phyloP scores from a whole-genome alignment of 2,113 vertebrate genomes.

The Paedocypris sp. region DNA sequence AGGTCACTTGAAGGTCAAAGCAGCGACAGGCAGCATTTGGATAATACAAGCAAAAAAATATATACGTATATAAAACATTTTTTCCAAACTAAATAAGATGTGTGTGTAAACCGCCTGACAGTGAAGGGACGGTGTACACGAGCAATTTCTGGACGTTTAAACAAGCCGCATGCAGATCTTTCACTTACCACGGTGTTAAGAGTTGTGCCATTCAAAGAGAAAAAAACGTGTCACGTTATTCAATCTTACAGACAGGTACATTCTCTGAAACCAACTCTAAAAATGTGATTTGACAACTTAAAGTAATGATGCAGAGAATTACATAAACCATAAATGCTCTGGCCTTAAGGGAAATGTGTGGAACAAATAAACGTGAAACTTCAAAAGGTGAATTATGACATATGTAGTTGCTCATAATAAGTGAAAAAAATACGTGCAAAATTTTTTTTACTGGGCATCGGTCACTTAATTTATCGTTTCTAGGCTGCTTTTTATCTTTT shows the following conservation, averaged over 20 bases:
- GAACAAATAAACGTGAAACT: neutral
- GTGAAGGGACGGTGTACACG: neutral
- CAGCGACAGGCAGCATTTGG: constrained; percentile 56
- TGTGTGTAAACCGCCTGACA: neutral
- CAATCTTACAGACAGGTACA: neutral
- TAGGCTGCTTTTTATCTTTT: no score
- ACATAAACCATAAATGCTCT: neutral
- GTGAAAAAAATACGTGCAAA: no score
- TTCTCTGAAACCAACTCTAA: neutral
- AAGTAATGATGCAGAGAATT: neutral
- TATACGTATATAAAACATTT: no score
- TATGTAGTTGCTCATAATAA: neutral
- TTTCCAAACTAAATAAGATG: neutral
- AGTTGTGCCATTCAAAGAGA: constrained; percentile 81
- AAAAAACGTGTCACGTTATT: constrained; percentile 67
- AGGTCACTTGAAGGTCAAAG: constrained; percentile 42
- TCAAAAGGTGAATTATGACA: neutral
- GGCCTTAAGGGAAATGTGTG: neutral
- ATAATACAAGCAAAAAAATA: neutral
- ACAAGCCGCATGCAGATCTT: constrained; percentile 91
- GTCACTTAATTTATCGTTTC: no score
- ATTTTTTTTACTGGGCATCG: no score
- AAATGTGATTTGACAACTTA: neutral
- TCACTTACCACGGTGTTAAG: constrained; percentile 92
- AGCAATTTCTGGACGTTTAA: constrained; percentile 11